Evolutionary conservation across 2,113 vertebrate species (phyloP), one percentile per base, ranked within the genome.

Genomic region (Galeopterus variegatus): DNA sequence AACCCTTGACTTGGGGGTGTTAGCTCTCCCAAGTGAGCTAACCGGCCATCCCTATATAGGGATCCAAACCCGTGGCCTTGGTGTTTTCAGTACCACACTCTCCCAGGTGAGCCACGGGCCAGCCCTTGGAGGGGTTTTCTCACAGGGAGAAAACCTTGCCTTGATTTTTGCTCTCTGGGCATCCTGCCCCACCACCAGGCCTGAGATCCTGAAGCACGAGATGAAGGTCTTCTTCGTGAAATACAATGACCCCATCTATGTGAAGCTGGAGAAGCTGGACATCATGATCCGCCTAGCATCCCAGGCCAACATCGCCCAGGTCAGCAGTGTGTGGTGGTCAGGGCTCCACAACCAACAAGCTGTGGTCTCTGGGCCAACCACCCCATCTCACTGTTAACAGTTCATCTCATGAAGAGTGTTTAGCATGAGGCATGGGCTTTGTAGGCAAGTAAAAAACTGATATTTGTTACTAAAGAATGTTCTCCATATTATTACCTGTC

Each of bases 211-310:
- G 97, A 99, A 99, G 98, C 99, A 99, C 0, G 99, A 99, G 98
- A 99, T 99, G 99, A 99, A 99, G 97, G 99, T 99, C 89, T 99
- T 99, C 97, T 99, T 99, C 60, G 99, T 99, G n/a, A 99, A 99
- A 97, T 99, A 99, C 98, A 99, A 99, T 0, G 99, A 99, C 98
- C 99, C 99, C 18, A 99, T 99, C 97, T 99, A 99, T 0, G 99
- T 99, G 98, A 99, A 99, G 97, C 99, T 99, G 98, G 99, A 99
- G 98, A 99, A 99, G 87, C 98, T 99, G 98, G 99, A 99, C 98
- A 99, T 99, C 98, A 99, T 99, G 99, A 99, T 99, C 98, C 99
- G 99, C 70, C 98, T 99, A 92, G 99, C 99, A 41, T 99, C 99
- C 15, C 99, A 99, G 97, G 99, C 99, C 96, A 99, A 99, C 98